Conservation (phyloP, 1,140 invertebrate genomes). For the Kradibia gibbosae region DNA sequence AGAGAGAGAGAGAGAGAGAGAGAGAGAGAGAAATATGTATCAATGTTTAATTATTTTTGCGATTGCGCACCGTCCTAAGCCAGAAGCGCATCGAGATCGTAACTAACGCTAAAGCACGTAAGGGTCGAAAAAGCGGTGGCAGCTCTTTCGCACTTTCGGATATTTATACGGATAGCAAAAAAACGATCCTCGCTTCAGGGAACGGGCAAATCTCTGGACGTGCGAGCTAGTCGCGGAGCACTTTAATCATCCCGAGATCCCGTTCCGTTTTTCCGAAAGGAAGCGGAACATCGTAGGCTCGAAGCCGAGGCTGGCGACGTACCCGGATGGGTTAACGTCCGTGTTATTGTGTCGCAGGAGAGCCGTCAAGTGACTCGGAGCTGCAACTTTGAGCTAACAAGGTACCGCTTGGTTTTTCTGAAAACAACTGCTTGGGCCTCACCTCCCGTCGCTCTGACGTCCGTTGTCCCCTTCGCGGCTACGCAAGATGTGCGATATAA, state of each 20-base stretch:
- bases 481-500: constrained; percentile 61
- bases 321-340: constrained; percentile 66
- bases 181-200: neutral
- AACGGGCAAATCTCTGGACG: constrained; percentile 31
- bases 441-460: neutral
- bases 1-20: too few relatives aligned
- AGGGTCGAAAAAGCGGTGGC: neutral
- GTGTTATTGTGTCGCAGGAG: constrained; percentile 63
- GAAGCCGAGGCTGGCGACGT: neutral
- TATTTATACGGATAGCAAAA: constrained; percentile 19
- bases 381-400: constrained; percentile 68
- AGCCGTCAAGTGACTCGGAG: constrained; percentile 58
- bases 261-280: neutral
- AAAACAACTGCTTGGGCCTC: constrained; percentile 53
- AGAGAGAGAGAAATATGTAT: constrained; percentile 3
- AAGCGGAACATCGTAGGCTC: neutral
- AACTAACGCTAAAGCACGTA: neutral
- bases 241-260: neutral
- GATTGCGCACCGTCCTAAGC: neutral
- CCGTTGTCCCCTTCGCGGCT: neutral
- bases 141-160: too few relatives aligned
- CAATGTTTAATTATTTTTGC: constrained; percentile 33
- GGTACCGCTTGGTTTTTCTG: constrained; percentile 71
- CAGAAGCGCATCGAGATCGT: too few relatives aligned
- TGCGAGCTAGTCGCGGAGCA: neutral